Evolutionary conservation across 2,797 vertebrate species (phyloP), one percentile per base, ranked within the genome.

Genomic region (Anas bahamensis): DNA sequence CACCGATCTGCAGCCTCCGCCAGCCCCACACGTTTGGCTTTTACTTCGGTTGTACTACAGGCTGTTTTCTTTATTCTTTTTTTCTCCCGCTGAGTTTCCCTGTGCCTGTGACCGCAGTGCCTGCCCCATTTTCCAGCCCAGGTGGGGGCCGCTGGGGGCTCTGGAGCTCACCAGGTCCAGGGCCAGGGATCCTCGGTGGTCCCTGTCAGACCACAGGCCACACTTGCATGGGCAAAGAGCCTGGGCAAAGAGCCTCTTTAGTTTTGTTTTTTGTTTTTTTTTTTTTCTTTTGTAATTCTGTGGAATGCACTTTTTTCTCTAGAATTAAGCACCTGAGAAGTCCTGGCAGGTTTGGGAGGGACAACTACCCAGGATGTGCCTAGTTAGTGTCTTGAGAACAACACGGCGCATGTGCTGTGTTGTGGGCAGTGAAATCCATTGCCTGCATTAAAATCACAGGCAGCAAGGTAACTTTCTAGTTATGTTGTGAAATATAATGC

Each of bases 391-490:
- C 92, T 69, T 68, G 77, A 79, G 68, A 69, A 31, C 42, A 79
- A 73, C 39, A 10, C 48, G 23, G 44, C 23, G 3, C 8, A 0
- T 73, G 78, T 48, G 15, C 57, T 64, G 39, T 70, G 56, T 76
- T 74, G 80, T 61, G 85, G 85, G 89, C 76, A 88, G 11, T 37
- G 60, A 68, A 83, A 83, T 61, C 75, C 74, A 89, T 89, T 95
- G 42, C 85, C 46, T 37, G 63, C 80, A n/a, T 87, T 88, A 72
- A 94, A 92, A 90, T 41, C 78, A 4, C 1, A 83, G 83, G 89
- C 60, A 88, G 89, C 87, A 26, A 94, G 63, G 76, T 88, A 95
- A 83, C 95, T 95, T 91, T 93, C 78, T 92, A 94, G 93, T 90
- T 80, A 75, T 21, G 78, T 87, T 93, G 86, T 94, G 95, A 90